Percentiles rank a stretch among this genome's conserved stretches.
These are phyloP conservation scores for Umimayanthus kanabou DNA, from an alignment of 92 coral and sea anemone genomes.

Conservation along the genomic window DNA sequence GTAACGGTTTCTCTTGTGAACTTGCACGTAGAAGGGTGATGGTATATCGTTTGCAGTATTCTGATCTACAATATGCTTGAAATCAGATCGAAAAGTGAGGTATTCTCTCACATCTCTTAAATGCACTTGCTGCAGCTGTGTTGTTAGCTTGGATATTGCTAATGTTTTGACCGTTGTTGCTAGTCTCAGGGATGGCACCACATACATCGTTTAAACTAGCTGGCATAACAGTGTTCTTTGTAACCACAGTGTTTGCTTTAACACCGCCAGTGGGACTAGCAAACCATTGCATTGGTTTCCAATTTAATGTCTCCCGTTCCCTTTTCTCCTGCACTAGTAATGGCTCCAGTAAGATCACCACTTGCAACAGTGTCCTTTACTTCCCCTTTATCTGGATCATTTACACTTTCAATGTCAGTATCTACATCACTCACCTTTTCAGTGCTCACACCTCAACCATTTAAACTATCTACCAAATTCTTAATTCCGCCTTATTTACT, in stretches of 20 bases:
- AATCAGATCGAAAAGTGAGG: constrained; percentile 59
- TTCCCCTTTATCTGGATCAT: background rate
- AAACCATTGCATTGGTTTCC: background rate
- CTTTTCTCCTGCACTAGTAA: background rate
- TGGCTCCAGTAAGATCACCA: background rate
- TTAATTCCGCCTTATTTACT: background rate
- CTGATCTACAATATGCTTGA: constrained; percentile 59
- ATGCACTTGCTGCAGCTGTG: background rate
- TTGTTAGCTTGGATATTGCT: background rate
- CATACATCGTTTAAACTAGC: background rate
- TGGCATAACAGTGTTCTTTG: background rate
- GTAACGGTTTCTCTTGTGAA: constrained; percentile 50
- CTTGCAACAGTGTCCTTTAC: background rate
- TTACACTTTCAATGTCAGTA: background rate
- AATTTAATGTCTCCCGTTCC: background rate
- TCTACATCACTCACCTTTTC: background rate
- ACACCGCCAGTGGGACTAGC: background rate
- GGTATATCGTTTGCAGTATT: constrained; percentile 48
- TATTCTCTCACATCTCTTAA: constrained; percentile 59
- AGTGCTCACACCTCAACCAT: background rate
- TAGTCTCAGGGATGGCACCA: background rate
- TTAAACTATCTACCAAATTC: background rate
- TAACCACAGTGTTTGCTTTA: background rate
- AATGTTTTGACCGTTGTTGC: background rate
- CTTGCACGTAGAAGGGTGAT: constrained; percentile 50